Evolutionary conservation across 1,140 invertebrate species (phyloP).

Genomic region (Carposina sasakii): DNA sequence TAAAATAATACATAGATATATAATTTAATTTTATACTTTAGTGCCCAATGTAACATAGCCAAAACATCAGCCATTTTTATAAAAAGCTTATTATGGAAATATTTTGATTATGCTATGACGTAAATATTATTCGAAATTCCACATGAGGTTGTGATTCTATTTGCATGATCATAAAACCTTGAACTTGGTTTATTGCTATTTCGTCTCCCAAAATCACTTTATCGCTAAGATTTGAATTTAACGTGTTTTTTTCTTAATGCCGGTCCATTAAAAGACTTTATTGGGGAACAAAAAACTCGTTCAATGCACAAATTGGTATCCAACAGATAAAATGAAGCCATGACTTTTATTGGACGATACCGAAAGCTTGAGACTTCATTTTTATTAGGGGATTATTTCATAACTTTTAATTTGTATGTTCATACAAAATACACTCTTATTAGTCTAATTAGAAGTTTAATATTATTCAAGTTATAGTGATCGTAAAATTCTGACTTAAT

Average conservation of each 20-base stretch:
- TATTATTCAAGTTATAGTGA: neutral
- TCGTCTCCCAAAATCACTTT: neutral
- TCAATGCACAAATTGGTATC: conserved; percentile 50
- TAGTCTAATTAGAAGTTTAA: neutral
- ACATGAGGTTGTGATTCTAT: no score
- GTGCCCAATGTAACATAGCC: no score
- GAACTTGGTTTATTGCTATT: neutral
- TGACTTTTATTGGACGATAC: conserved; percentile 39
- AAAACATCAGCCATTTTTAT: neutral
- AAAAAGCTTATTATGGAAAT: no score
- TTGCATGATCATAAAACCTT: neutral
- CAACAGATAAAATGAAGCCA: conserved; percentile 41
- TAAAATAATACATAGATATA: no score
- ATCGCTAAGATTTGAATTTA: conserved; percentile 6
- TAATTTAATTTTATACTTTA: conserved; percentile 1
- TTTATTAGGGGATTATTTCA: conserved; percentile 49
- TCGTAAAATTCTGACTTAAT: neutral
- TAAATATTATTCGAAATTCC: no score
- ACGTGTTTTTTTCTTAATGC: conserved; percentile 50
- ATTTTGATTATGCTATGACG: neutral
- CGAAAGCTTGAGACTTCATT: conserved; percentile 27
- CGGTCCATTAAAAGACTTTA: conserved; percentile 60
- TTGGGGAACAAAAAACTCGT: conserved; percentile 37
- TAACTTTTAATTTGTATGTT: conserved; percentile 43
- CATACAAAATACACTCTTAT: neutral